A percentile compares a stretch with the other conserved stretches of the same genome.
These are phyloP conservation scores for Aleiodes alternator DNA, from an alignment of 2,888 invertebrate species.

Conservation along the genomic window DNA sequence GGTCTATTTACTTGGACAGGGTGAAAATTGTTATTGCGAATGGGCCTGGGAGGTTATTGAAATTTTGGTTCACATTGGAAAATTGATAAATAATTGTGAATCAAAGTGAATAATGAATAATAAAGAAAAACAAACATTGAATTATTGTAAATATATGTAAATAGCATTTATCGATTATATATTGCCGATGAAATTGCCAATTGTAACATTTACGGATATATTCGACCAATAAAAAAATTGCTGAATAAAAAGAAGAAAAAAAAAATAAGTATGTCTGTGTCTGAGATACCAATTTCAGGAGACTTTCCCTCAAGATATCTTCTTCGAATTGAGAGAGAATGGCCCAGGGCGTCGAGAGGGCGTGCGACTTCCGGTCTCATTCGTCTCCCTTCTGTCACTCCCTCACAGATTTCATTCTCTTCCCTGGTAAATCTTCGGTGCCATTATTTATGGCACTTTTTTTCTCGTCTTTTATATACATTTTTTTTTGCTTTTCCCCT, in stretches of 20 bases:
- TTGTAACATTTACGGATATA: constrained; percentile 70
- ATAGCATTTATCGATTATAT: constrained; percentile 67
- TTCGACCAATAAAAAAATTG: constrained; percentile 69
- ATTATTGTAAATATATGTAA: constrained; percentile 70
- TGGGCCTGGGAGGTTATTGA: constrained; percentile 7
- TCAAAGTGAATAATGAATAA: constrained; percentile 21
- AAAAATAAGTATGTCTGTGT: constrained; percentile 17
- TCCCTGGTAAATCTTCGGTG: constrained; percentile 12
- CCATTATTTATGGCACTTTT: constrained; percentile 27
- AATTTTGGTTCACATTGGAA: background rate
- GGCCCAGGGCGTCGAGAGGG: constrained; percentile 28
- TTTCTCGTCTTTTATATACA: constrained; percentile 6
- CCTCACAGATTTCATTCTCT: background rate
- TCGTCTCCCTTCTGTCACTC: constrained; percentile 18
- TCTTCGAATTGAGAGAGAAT: background rate
- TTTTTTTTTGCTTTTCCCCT: background rate
- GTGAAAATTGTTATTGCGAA: constrained; percentile 42
- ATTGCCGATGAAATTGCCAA: constrained; percentile 70
- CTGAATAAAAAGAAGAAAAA: constrained; percentile 47
- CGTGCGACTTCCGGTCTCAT: constrained; percentile 33
- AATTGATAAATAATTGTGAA: constrained; percentile 23
- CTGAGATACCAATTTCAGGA: constrained; percentile 28
- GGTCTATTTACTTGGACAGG: constrained; percentile 47
- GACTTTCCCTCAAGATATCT: constrained; percentile 19
- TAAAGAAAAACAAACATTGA: background rate